Evolutionary conservation across 2,888 invertebrate species (phyloP).

Genomic region (Falcaria lacertinaria): DNA sequence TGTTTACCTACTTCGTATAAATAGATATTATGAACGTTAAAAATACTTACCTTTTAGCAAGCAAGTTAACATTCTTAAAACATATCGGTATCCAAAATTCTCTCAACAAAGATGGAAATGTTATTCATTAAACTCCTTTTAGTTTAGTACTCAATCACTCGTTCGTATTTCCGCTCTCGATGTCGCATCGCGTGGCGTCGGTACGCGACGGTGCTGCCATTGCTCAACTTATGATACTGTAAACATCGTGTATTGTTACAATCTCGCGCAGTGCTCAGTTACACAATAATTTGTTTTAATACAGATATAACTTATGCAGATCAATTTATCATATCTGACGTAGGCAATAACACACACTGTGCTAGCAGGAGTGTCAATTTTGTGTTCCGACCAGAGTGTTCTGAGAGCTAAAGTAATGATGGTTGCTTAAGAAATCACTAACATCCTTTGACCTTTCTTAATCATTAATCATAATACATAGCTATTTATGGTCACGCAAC

Average conservation of each 20-base stretch:
- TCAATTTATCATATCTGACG: too few species aligned
- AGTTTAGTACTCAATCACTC: not conserved
- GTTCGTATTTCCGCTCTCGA: not conserved
- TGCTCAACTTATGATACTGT: not conserved
- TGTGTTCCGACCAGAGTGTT: not conserved
- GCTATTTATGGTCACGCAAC: conserved; percentile 51
- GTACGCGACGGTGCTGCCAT: not conserved
- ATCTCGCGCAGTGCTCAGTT: not conserved
- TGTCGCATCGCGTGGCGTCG: not conserved
- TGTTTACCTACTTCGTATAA: too few species aligned
- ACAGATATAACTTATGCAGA: too few species aligned
- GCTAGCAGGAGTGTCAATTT: not conserved
- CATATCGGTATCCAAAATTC: not conserved
- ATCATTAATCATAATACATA: too few species aligned
- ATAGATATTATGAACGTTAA: too few species aligned
- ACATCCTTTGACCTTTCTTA: conserved; percentile 62
- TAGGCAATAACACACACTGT: not conserved
- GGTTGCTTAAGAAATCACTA: conserved; percentile 58
- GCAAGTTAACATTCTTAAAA: too few species aligned
- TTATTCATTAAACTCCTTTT: not conserved
- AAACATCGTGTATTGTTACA: conserved; percentile 1
- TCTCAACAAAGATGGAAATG: not conserved
- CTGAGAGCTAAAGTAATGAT: conserved; percentile 40
- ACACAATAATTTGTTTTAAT: not conserved
- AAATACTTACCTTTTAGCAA: too few species aligned